A percentile compares a stretch with the other conserved stretches of the same genome.
These are phyloP conservation scores for Nudaria mundana DNA, from an alignment of 2,888 invertebrate genomes.

Conservation along the genomic window DNA sequence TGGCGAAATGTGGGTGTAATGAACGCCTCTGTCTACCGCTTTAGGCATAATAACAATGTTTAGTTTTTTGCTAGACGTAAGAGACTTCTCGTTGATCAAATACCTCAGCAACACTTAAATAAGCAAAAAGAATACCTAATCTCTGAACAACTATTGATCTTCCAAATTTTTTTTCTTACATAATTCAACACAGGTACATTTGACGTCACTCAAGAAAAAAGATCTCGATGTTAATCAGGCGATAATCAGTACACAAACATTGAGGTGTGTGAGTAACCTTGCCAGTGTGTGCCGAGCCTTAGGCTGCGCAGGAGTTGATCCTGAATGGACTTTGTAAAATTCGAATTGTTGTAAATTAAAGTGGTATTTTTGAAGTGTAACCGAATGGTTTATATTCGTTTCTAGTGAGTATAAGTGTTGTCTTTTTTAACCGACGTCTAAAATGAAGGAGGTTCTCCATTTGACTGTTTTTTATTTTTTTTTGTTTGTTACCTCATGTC, in stretches of 20 bases:
- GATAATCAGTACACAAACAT: slow-evolving; percentile 46
- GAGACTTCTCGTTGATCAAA: no score
- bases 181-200: slow-evolving; percentile 2
- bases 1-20: no score
- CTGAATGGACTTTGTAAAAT: slow-evolving; percentile 5
- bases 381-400: no score
- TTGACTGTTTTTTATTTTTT: no score
- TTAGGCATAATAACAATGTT: no score
- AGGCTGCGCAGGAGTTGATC: slow-evolving; percentile 32
- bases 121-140: no score
- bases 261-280: slow-evolving; percentile 32
- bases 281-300: slow-evolving; percentile 42
- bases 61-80: no score
- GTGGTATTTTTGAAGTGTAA: no score
- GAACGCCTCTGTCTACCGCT: no score
- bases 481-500: no score
- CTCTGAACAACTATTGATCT: background rate
- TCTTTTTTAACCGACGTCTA: no score
- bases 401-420: background rate
- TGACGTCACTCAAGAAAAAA: slow-evolving; percentile 39
- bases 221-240: slow-evolving; percentile 34
- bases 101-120: background rate
- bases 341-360: slow-evolving; percentile 1
- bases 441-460: no score
- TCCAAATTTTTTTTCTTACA: slow-evolving; percentile 8